Evolutionary conservation across 2,888 invertebrate genomes (phyloP), one percentile per base, ranked within the genome.

Genomic region (Callosobruchus maculatus): DNA sequence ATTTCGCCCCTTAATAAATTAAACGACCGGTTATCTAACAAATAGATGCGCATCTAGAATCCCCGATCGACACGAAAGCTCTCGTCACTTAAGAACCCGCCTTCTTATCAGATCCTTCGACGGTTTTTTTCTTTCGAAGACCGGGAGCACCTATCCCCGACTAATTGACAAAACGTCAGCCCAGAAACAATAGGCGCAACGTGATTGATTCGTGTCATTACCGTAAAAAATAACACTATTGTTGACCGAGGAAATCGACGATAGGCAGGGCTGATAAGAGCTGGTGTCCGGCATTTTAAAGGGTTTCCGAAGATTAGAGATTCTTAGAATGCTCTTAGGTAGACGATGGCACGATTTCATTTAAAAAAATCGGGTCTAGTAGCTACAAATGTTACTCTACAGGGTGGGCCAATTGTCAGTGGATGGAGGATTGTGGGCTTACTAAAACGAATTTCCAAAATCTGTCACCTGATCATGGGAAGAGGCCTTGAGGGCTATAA

Each of bases 151-250:
- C 49, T 49, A 49, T 49, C 9, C 49, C 49, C 4, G 49, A 18
- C 49, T 49, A 49, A 49, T 49, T 49, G 49, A 49, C 49, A 49
- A 49, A 49, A 49, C 49, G 49, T 49, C 49, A 49, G 49, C 7
- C 49, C 13, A 7, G 49, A 49, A 49, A 49, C 49, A 49, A 49
- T 49, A 49, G 49, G 1, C 7, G 49, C 13, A 1, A 21, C 0
- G 70, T 80, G 80, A 80, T 81, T 78, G 82, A 85, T 85, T 78
- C 79, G 72, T 76, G 81, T 82, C 84, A 82, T 84, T 84, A 83
- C 74, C 78, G 79, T 83, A 83, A 83, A 83, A 83, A 83, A 84
- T 83, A 82, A 80, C 80, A 81, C 81, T 79, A 82, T 82, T 82
- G 78, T 79, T 79, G 76, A 77, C 71, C 77, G 26, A 70, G 9